Conservation (phyloP, 2,888 invertebrate species). For the Agriopis leucophaearia region DNA sequence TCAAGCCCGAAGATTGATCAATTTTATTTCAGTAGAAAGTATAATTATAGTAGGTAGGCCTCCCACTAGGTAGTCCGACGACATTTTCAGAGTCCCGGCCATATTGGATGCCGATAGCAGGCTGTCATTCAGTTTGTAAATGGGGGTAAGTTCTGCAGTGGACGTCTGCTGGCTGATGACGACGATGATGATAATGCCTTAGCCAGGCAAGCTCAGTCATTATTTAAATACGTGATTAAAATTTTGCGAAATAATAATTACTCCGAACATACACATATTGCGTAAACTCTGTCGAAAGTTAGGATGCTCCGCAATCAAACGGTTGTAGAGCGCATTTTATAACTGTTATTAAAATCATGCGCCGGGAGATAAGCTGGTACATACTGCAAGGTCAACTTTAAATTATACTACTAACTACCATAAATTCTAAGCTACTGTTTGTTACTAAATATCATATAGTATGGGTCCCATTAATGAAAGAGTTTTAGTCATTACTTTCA, state of each 20-base stretch:
- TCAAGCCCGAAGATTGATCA: too few relatives aligned
- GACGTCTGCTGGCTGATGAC: too few relatives aligned
- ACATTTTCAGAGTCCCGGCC: too few relatives aligned
- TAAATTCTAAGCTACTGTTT: background rate
- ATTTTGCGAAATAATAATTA: slow-evolving; percentile 26
- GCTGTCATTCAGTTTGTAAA: too few relatives aligned
- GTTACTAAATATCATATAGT: background rate
- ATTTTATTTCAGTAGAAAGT: background rate
- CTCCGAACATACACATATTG: slow-evolving; percentile 15
- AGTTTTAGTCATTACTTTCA: background rate
- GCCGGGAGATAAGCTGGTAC: slow-evolving; percentile 15
- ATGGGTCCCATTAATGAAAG: too few relatives aligned
- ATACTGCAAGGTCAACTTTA: slow-evolving; percentile 7
- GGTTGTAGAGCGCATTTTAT: slow-evolving; percentile 31
- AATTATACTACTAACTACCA: slow-evolving; percentile 1
- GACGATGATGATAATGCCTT: too few relatives aligned
- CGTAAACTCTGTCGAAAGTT: slow-evolving; percentile 36
- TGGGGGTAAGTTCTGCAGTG: too few relatives aligned
- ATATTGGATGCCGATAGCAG: too few relatives aligned
- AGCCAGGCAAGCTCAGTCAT: background rate
- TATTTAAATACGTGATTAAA: slow-evolving; percentile 14
- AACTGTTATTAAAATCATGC: slow-evolving; percentile 40
- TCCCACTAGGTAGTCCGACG: too few relatives aligned
- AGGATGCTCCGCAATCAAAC: slow-evolving; percentile 35
- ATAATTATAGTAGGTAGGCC: too few relatives aligned